phyloP scores from a whole-genome alignment of 2,888 invertebrate species.

The Leptogaster cylindrica region DNA sequence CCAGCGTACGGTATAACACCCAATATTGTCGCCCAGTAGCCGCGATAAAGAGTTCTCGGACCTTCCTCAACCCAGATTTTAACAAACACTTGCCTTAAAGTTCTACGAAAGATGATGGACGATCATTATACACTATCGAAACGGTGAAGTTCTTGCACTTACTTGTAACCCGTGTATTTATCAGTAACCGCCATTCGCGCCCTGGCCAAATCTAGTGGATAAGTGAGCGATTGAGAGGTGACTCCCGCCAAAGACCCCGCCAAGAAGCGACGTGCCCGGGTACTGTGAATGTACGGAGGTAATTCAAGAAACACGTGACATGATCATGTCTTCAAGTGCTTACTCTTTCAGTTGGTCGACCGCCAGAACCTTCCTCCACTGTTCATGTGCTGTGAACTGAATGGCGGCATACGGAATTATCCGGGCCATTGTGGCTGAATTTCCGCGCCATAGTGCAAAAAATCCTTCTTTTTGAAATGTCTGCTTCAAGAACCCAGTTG shows the following conservation, averaged over 20 bases:
- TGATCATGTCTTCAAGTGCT: slow-evolving; percentile 45
- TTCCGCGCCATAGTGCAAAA: slow-evolving; percentile 91
- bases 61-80: slow-evolving; percentile 83
- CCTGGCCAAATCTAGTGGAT: slow-evolving; percentile 94
- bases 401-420: slow-evolving; percentile 97
- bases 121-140: too few relatives aligned
- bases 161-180: slow-evolving; percentile 74
- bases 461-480: slow-evolving; percentile 81
- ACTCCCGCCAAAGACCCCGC: slow-evolving; percentile 96
- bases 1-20: slow-evolving; percentile 98
- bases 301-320: not conserved
- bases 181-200: slow-evolving; percentile 96
- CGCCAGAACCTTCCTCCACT: slow-evolving; percentile 84
- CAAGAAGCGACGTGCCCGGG: slow-evolving; percentile 66
- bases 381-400: slow-evolving; percentile 97
- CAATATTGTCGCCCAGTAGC: slow-evolving; percentile 86
- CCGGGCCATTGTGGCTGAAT: slow-evolving; percentile 97
- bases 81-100: slow-evolving; percentile 67
- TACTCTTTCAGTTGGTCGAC: slow-evolving; percentile 71
- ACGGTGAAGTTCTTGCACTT: slow-evolving; percentile 48
- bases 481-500: slow-evolving; percentile 70
- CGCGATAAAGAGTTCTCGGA: slow-evolving; percentile 77
- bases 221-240: slow-evolving; percentile 92
- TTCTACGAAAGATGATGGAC: too few relatives aligned
- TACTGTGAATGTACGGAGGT: slow-evolving; percentile 51